phyloP scores from a whole-genome alignment of 2,797 vertebrate species.

The Hydrolagus colliei region DNA sequence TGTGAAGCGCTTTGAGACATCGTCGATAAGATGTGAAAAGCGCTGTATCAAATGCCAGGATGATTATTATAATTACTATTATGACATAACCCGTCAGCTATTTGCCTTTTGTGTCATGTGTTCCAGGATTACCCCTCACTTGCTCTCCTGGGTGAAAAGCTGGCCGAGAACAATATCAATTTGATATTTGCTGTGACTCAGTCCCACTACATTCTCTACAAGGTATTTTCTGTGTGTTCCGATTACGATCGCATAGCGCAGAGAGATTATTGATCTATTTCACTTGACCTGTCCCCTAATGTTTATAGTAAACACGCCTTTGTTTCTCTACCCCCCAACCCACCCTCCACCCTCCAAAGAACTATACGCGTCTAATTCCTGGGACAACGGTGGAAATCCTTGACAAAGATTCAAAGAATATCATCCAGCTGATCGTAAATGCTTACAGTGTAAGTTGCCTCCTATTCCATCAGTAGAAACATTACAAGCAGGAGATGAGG shows the following conservation, averaged over 20 bases:
- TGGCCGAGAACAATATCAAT: constrained; percentile 92
- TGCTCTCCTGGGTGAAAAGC: constrained; percentile 87
- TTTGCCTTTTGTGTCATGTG: constrained; percentile 13
- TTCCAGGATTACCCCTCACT: constrained; percentile 89
- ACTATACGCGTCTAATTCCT: constrained; percentile 87
- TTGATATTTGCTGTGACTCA: constrained; percentile 93
- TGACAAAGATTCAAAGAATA: constrained; percentile 89
- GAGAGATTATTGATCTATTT: not conserved
- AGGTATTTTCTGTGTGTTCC: constrained; percentile 56
- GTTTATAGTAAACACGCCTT: not conserved
- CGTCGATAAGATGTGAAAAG: no score
- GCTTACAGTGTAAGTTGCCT: constrained; percentile 82
- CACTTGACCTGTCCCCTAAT: constrained; percentile 33
- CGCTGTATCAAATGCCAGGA: no score
- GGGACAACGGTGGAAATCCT: constrained; percentile 94
- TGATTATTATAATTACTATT: no score
- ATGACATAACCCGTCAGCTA: no score
- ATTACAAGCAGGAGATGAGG: no score
- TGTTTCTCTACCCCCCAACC: not conserved
- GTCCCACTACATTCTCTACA: constrained; percentile 83
- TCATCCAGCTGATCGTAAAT: constrained; percentile 88
- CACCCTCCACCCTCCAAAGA: constrained; percentile 59
- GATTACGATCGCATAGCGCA: not conserved
- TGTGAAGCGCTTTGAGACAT: no score
- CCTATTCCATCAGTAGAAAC: not conserved